Base-by-base conservation (phyloP, 2,113 vertebrate species). In the Vanacampus margaritifer region DNA sequence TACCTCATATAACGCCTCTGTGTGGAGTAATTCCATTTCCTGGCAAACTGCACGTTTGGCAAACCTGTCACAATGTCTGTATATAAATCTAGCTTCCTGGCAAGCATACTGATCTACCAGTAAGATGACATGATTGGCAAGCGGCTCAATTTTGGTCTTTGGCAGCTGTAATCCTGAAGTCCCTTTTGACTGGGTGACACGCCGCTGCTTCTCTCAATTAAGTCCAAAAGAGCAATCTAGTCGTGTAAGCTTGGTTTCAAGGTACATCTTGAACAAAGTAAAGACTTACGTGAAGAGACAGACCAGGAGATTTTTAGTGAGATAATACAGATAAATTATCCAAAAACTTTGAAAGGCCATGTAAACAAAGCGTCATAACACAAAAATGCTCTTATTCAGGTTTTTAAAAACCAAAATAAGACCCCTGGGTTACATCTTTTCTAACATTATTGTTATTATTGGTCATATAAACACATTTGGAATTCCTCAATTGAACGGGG, bases 81-180 rank as follows among this genome's bases (percentile, higher is more conserved):
- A 74, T 59, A 41, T 81, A 79, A 85, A 84, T 81, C 80, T 78
- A 56, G 76, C 74, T 79, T 83, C 8, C 80, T 86, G 82, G 79
- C 78, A 72, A 39, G 48, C 53, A 19, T 36, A 58, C 66, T 74
- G 79, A 85, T 87, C 82, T 76, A 74, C 77, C 80, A 81, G 74
- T 79, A 79, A 83, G 74, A 79, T 77, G 78, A 80, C 78, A 79
- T 83, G 83, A 84, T 75, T 87, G 81, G 85, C 82, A 80, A 54
- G 19, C 21, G 64, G 37, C 36, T 79, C 32, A 67, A 66, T 83
- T 81, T 78, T 67, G 72, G 70, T 72, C 54, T 87, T 79, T 80
- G 80, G 78, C 80, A 82, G 80, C 51, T 76, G 74, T 61, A 61
- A 70, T 64, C 69, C 65, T 65, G 48, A 70, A 69, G 74, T 84